Evolutionary conservation across 2,888 invertebrate species (phyloP), one percentile per base, ranked within the genome.

Genomic region (Plemyria rubiginata): DNA sequence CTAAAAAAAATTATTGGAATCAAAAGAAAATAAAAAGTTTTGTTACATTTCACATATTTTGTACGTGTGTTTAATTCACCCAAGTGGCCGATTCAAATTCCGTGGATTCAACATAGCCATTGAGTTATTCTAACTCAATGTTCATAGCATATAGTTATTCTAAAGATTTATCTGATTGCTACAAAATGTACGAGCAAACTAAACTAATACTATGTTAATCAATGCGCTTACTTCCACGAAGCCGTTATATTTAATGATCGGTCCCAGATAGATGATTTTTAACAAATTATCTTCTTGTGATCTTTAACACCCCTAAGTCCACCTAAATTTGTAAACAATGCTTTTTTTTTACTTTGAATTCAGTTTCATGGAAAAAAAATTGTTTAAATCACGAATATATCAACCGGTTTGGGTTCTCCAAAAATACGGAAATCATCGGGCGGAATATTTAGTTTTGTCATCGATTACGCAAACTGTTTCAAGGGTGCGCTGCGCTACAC

Each of bases 381-480:
- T 40, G 46, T 60, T 52, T 52, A 53, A 54, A 57, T 62, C 62
- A 57, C 54, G 57, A 71, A 73, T 74, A 73, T 71, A 74, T 71
- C 65, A 71, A 76, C 66, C 67, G 74, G 76, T 76, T 81, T 81
- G 68, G 70, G 76, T 87, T 88, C 85, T 87, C 85, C 88, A 83
- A 86, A 92, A 92, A 92, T 90, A 88, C 92, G 92, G 92, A 92
- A 92, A 92, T 92, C 90, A 88, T 87, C 91, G 87, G 90, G 90
- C 86, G 92, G 91, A 92, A 92, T 92, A 90, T 92, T 92, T 92
- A 92, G 92, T 92, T 92, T 92, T 92, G 92, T 92, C 92, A 92
- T 92, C 91, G 90, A 92, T 92, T 92, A 90, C 92, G 92, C 92
- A 92, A 92, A 92, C 92, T 92, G 92, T 92, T 92, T 92, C 92